Percentiles rank a stretch among this genome's conserved stretches.
These are phyloP conservation scores for Pipistrellus nathusii DNA, from an alignment of 2,797 vertebrate genomes.

Conservation along the genomic window DNA sequence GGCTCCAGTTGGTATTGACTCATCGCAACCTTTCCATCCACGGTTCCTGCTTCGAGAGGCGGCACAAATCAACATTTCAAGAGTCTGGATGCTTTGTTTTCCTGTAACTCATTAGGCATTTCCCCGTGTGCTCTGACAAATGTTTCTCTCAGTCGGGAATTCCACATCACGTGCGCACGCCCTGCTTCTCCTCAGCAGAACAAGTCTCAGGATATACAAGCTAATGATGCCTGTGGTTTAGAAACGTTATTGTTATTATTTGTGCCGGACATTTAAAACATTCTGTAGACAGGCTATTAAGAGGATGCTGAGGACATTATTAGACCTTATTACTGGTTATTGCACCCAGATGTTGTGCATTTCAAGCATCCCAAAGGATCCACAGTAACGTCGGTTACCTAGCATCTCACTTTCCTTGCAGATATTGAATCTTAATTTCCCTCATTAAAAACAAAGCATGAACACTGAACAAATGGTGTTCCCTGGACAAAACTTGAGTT, in stretches of 20 bases:
- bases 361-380: slow-evolving; percentile 54
- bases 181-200: background rate
- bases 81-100: slow-evolving; percentile 62
- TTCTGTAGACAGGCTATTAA: slow-evolving; percentile 69
- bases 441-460: slow-evolving; percentile 30
- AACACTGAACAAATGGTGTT: fast-evolving
- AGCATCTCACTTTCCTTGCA: background rate
- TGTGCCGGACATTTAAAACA: slow-evolving; percentile 74
- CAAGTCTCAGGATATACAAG: slow-evolving; percentile 24
- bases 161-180: slow-evolving; percentile 28
- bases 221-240: slow-evolving; percentile 73
- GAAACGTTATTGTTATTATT: slow-evolving; percentile 73
- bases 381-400: background rate
- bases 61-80: slow-evolving; percentile 23
- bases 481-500: background rate
- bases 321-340: slow-evolving; percentile 68
- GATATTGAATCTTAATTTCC: slow-evolving; percentile 53
- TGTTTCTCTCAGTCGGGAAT: slow-evolving; percentile 77
- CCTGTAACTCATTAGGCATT: slow-evolving; percentile 62
- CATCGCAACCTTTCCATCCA: slow-evolving; percentile 43
- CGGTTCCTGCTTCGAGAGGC: background rate
- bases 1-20: slow-evolving; percentile 24
- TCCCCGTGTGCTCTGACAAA: slow-evolving; percentile 64
- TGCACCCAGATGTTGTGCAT: slow-evolving; percentile 72
- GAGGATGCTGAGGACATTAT: background rate